A percentile compares a stretch with the other conserved stretches of the same genome.
Evolutionary conservation across 2,888 invertebrate genomes (phyloP).

Genomic region (Catocala nupta): DNA sequence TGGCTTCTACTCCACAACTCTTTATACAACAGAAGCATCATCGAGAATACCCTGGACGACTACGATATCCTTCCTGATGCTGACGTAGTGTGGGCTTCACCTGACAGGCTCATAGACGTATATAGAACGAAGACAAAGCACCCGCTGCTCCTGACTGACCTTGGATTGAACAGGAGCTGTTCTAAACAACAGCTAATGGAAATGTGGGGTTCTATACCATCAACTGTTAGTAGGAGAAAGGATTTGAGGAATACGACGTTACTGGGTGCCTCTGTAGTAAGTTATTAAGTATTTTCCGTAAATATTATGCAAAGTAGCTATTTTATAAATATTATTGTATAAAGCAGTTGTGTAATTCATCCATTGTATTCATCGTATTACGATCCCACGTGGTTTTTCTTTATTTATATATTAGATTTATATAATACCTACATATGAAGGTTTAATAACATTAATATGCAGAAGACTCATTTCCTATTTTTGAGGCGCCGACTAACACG

Average conservation of each 20-base stretch:
- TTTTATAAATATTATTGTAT: no score
- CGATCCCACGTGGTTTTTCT: no score
- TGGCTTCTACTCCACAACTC: conserved; percentile 71
- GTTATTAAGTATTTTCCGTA: conserved; percentile 23
- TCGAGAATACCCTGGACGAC: conserved; percentile 51
- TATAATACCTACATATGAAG: no score
- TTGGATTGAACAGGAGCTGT: conserved; percentile 48
- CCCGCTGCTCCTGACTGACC: conserved; percentile 51
- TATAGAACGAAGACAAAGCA: conserved; percentile 62
- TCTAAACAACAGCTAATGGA: conserved; percentile 42
- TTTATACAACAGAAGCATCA: conserved; percentile 43
- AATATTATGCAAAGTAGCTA: no score
- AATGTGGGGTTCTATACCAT: conserved; percentile 60
- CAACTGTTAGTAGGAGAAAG: conserved; percentile 64
- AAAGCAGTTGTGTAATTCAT: no score
- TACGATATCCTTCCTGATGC: conserved; percentile 70
- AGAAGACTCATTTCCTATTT: no score
- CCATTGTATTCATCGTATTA: no score
- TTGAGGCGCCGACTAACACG: no score
- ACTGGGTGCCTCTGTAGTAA: conserved; percentile 67
- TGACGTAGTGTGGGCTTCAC: conserved; percentile 68
- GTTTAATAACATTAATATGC: no score
- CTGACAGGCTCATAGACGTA: conserved; percentile 62
- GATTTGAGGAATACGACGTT: conserved; percentile 65
- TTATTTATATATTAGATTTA: no score